Percentiles rank a stretch among this genome's conserved stretches.
Conservation (phyloP, 2,113 vertebrate genomes). For the Eupsittula cactorum region DNA sequence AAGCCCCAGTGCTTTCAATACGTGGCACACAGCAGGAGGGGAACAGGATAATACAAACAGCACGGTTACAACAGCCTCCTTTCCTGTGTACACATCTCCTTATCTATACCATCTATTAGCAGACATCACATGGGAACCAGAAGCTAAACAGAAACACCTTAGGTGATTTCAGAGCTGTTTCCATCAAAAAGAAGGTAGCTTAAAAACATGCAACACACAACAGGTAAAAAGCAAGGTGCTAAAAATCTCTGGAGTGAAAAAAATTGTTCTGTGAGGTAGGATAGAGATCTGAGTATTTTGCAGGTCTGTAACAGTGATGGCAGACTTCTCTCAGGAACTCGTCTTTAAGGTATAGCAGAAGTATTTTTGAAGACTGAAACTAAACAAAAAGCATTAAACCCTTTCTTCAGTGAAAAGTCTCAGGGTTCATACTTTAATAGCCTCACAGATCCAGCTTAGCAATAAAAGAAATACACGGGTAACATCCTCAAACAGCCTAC, state of each 20-base stretch:
- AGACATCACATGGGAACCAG: neutral
- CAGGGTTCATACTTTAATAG: neutral
- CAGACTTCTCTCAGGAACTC: neutral
- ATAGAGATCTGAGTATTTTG: neutral
- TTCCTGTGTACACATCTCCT: neutral
- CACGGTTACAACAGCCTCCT: neutral
- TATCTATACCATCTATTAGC: neutral
- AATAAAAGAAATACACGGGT: neutral
- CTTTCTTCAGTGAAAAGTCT: neutral
- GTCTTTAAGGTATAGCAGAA: neutral
- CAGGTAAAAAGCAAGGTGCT: neutral
- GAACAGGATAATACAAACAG: rapidly evolving
- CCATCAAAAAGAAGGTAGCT: neutral
- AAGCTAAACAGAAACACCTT: neutral
- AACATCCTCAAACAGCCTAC: neutral
- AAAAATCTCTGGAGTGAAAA: neutral
- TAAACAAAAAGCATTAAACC: neutral
- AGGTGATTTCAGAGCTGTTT: neutral
- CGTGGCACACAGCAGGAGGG: rapidly evolving
- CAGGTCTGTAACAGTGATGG: neutral
- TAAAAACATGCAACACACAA: neutral
- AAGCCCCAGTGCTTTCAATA: neutral
- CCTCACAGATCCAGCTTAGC: neutral
- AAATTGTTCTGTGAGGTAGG: neutral
- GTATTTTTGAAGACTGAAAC: neutral